Evolutionary conservation across 2,797 vertebrate genomes (phyloP), one percentile per base, ranked within the genome.

Genomic region (Sarcoramphus papa): DNA sequence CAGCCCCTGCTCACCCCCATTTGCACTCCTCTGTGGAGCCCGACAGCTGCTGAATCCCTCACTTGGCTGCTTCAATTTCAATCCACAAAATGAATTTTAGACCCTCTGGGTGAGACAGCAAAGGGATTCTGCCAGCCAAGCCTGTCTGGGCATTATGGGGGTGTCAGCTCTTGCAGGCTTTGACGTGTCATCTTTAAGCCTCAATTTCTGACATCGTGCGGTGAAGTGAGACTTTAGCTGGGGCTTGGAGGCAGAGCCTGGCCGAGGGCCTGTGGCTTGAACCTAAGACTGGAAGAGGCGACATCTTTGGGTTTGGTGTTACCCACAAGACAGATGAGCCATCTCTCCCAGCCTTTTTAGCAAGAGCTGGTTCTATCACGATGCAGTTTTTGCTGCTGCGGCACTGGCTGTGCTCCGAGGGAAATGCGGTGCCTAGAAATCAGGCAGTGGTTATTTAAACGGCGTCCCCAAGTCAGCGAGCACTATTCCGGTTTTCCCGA

Each of bases 201-300:
- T 70, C 2, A 0, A 5, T 47, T 82, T 65, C 37, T 73, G 48
- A n/a, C 37, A 20, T 11, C 0, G 4, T 48, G 30, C 2, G 6
- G 10, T 21, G 31, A 81, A 33, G 33, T 9, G 82, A 77, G 72
- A 57, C 37, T 72, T 73, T 25, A 68, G 18, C 70, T 40, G 57
- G 78, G 33, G 14, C 30, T 43, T 47, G 60, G 40, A 78, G 56
- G n/a, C 56, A 78, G 47, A 43, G 40, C 37, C 45, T 57, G 50
- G 54, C 53, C 2, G 2, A 53, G 20, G 40, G 27, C 33, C 25
- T 54, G 48, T 18, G 37, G 31, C 28, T 65, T 40, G 15, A 50
- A 14, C 18, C 50, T 23, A 9, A 80, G 21, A 12, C n/a, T 51
- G 31, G 47, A 45, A 60, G 57, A 64, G 67, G 50, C 12, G 16